Evolutionary conservation across 2,888 invertebrate genomes (phyloP), one percentile per base, ranked within the genome.

Genomic region (Pseudoips prasinana): DNA sequence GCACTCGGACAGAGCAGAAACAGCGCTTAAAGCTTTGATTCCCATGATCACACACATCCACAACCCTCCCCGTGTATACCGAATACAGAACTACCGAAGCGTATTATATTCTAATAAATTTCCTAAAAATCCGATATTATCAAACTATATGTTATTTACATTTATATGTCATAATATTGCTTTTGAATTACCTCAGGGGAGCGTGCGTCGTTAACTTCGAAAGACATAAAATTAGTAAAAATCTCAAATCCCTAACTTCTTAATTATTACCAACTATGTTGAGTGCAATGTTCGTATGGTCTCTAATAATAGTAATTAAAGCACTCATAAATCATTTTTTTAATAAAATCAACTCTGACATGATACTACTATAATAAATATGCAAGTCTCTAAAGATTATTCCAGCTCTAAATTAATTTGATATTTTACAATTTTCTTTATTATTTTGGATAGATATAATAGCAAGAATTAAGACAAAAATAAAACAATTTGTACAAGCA

Each of bases 81-180:
- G 52, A 71, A 66, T 70, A 74, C 68, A 74, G 70, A 74, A 57
- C 85, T 85, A 86, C 76, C 64, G 68, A 87, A 87, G 87, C 87
- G 58, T 76, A 5, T 76, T 80, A 79, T 65, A 66, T 58, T 69
- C 84, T 85, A 86, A 79, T 81, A 80, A 81, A 81, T 86, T 85
- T 80, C 73, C 86, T 87, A 87, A 86, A 88, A 87, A 85, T 80
- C 73, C 77, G 74, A 81, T 78, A 81, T 81, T 88, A 88, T 69
- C 86, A 88, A 88, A 87, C 87, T 88, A 87, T 87, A 85, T 77
- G 59, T 73, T 81, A 81, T 87, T 79, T 86, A 87, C 84, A 85
- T 76, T 73, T 88, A 86, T 87, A 86, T 87, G 84, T 87, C 87
- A 76, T 86, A 85, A 75, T 88, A 88, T 88, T 88, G 88, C 88